phyloP scores from a whole-genome alignment of 1,140 invertebrate genomes.

The Neomicropteryx cornuta region DNA sequence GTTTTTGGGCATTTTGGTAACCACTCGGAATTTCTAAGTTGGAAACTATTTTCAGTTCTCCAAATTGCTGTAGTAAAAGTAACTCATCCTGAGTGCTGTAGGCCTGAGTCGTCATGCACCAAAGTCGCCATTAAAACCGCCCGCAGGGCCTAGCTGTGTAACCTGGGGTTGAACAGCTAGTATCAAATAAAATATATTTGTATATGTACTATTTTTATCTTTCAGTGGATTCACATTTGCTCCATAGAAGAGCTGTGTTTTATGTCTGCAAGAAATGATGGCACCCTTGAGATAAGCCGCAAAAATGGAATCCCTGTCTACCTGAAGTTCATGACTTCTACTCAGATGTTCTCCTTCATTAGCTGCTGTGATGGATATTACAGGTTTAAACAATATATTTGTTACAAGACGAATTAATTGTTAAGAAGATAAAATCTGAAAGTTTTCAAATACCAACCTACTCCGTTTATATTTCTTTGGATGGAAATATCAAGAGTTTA shows the following conservation, averaged over 20 bases:
- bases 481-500: too few relatives aligned
- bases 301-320: conserved; percentile 68
- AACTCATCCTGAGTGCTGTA: too few relatives aligned
- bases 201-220: conserved; percentile 17
- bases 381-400: conserved; percentile 26
- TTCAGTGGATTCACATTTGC: conserved; percentile 63
- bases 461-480: too few relatives aligned
- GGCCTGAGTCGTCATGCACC: too few relatives aligned
- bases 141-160: too few relatives aligned
- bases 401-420: background rate
- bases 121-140: too few relatives aligned
- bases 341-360: conserved; percentile 65
- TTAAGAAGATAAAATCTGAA: too few relatives aligned
- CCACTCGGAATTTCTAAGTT: too few relatives aligned
- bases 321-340: conserved; percentile 51
- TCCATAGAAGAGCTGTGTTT: conserved; percentile 74
- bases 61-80: conserved; percentile 6
- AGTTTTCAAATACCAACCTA: too few relatives aligned
- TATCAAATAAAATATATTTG: conserved; percentile 8
- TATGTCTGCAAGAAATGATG: conserved; percentile 57
- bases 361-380: conserved; percentile 81
- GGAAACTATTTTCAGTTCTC: too few relatives aligned
- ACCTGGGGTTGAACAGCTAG: too few relatives aligned
- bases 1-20: too few relatives aligned
- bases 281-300: conserved; percentile 64